Evolutionary conservation across 2,113 vertebrate genomes (phyloP).

Genomic region (Pavo muticus): DNA sequence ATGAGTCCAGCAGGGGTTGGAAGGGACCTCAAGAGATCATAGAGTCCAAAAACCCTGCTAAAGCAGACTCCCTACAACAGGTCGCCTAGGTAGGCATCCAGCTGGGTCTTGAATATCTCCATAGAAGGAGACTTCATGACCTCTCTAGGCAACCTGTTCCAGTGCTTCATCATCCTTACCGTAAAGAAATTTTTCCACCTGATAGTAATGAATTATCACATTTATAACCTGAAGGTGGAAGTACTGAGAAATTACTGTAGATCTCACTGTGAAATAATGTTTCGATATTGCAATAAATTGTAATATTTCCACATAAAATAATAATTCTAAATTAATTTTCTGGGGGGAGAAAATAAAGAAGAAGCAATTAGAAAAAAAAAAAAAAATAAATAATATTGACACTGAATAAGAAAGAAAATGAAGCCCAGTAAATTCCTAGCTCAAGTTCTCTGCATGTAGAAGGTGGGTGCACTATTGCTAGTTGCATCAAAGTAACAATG

Average conservation of each 20-base stretch:
- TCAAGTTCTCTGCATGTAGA: background rate
- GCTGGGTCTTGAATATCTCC: no score
- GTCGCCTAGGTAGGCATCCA: no score
- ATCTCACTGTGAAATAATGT: background rate
- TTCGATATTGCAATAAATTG: background rate
- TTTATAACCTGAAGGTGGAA: background rate
- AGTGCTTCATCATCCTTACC: no score
- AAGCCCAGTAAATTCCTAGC: background rate
- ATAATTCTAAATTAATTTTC: background rate
- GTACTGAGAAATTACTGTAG: background rate
- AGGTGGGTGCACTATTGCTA: background rate
- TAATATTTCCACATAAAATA: background rate
- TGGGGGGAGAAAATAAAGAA: background rate
- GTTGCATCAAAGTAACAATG: background rate
- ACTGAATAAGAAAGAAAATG: background rate
- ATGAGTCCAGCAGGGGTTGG: no score
- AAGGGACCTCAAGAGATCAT: no score
- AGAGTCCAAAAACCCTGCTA: no score
- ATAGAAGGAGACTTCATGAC: no score
- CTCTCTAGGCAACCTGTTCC: no score
- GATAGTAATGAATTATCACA: background rate
- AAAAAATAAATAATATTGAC: background rate
- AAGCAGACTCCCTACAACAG: no score
- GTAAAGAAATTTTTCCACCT: no score
- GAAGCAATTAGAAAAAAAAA: background rate